phyloP scores from a whole-genome alignment of 53 echinoderm and acorn worm genomes.

The Patiria pectinifera region DNA sequence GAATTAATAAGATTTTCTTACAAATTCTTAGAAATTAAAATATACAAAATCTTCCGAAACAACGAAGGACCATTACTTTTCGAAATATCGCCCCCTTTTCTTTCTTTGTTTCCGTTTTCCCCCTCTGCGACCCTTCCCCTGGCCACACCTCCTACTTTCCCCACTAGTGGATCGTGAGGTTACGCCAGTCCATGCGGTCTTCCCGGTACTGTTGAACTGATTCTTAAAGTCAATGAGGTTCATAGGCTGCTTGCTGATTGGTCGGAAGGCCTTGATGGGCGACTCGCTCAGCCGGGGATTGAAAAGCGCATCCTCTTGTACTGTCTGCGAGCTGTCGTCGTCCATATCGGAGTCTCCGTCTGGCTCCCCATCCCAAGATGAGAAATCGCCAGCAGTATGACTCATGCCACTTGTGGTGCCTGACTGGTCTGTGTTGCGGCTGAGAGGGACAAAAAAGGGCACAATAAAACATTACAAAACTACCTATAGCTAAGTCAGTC shows the following conservation, averaged over 20 bases:
- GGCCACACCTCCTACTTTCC: conserved; percentile 4
- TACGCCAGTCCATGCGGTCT: background rate
- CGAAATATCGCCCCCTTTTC: conserved; percentile 4
- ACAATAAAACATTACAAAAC: background rate
- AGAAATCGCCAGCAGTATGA: background rate
- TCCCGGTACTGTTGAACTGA: conserved; percentile 71
- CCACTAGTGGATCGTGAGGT: background rate
- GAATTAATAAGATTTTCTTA: too few relatives aligned
- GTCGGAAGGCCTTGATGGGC: conserved; percentile 76
- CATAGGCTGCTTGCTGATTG: conserved; percentile 72
- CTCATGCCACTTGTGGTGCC: conserved; percentile 4
- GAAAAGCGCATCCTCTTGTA: conserved; percentile 24
- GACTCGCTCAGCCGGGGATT: conserved; percentile 71
- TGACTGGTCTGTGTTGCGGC: conserved; percentile 8
- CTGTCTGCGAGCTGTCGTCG: conserved; percentile 5
- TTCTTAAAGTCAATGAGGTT: conserved; percentile 89
- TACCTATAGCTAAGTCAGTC: background rate
- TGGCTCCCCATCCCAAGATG: conserved; percentile 43
- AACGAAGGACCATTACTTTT: background rate
- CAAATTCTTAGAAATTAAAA: too few relatives aligned
- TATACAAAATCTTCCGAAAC: background rate
- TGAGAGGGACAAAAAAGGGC: background rate
- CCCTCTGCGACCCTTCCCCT: conserved; percentile 49
- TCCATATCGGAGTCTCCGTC: conserved; percentile 47
- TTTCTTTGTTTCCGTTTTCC: conserved; percentile 24